Conservation (phyloP, 2,888 invertebrate genomes). For the Machimus atricapillus region DNA sequence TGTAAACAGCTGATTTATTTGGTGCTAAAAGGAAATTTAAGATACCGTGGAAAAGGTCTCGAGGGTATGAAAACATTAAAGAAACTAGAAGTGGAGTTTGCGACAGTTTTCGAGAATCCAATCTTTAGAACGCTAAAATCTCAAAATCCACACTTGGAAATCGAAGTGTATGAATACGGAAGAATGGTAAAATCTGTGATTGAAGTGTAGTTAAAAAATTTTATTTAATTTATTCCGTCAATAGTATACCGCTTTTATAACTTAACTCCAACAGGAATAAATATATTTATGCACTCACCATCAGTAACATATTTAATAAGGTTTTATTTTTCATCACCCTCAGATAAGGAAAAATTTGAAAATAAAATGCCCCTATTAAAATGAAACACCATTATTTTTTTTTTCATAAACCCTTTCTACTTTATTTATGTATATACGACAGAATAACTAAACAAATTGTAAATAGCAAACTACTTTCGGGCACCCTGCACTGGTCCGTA, state of each 20-base stretch:
- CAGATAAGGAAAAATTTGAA: too few species aligned
- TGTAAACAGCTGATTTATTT: neutral
- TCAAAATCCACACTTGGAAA: neutral
- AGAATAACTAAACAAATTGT: neutral
- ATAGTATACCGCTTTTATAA: neutral
- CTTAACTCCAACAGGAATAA: neutral
- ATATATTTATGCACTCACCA: neutral
- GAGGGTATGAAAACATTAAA: neutral
- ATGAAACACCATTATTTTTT: neutral
- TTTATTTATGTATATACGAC: constrained; percentile 10
- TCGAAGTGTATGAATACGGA: constrained; percentile 11
- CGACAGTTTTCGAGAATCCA: neutral
- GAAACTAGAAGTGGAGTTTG: neutral
- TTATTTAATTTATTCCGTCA: neutral
- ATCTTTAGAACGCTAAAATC: neutral
- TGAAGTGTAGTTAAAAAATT: neutral
- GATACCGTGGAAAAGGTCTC: constrained; percentile 1
- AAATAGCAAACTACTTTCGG: neutral
- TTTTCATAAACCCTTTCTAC: constrained; percentile 29
- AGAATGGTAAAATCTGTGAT: constrained; percentile 1
- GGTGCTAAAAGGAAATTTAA: neutral
- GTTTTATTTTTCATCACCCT: neutral
- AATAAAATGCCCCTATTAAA: neutral
- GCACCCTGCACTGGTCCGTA: neutral
- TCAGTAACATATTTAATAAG: neutral